phyloP scores from a whole-genome alignment of 1,140 invertebrate species.

The Zaprionus vittiger region DNA sequence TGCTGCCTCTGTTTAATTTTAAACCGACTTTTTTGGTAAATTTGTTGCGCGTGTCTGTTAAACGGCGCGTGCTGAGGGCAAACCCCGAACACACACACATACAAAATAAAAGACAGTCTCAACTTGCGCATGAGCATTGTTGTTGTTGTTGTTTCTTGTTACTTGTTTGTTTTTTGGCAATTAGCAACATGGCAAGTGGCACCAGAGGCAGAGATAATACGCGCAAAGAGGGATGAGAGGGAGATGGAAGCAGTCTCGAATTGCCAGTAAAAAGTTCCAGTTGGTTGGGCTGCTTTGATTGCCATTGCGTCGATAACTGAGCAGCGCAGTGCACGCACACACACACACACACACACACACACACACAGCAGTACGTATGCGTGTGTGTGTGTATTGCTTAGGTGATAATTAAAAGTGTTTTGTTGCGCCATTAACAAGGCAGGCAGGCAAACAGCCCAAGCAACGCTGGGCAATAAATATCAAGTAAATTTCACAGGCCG shows the following conservation, averaged over 20 bases:
- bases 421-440: conserved; percentile 57
- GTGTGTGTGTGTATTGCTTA: conserved; percentile 16
- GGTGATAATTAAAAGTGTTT: conserved; percentile 73
- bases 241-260: neutral
- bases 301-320: conserved; percentile 43
- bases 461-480: conserved; percentile 19
- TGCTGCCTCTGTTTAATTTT: conserved; percentile 70
- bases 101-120: conserved; percentile 40
- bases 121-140: conserved; percentile 47
- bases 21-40: conserved; percentile 65
- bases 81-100: conserved; percentile 32
- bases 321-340: neutral
- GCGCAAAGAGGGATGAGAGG: conserved; percentile 1
- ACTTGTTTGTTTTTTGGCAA: conserved; percentile 60
- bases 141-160: conserved; percentile 8
- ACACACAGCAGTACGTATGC: conserved; percentile 7
- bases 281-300: conserved; percentile 65
- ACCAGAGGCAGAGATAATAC: conserved; percentile 55
- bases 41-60: conserved; percentile 75
- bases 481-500: conserved; percentile 4
- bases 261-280: conserved; percentile 52
- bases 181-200: conserved; percentile 68
- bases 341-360: neutral
- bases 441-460: conserved; percentile 22
- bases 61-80: conserved; percentile 73